phyloP scores from a whole-genome alignment of 2,888 invertebrate genomes.

The Caenorhabditis virilis region DNA sequence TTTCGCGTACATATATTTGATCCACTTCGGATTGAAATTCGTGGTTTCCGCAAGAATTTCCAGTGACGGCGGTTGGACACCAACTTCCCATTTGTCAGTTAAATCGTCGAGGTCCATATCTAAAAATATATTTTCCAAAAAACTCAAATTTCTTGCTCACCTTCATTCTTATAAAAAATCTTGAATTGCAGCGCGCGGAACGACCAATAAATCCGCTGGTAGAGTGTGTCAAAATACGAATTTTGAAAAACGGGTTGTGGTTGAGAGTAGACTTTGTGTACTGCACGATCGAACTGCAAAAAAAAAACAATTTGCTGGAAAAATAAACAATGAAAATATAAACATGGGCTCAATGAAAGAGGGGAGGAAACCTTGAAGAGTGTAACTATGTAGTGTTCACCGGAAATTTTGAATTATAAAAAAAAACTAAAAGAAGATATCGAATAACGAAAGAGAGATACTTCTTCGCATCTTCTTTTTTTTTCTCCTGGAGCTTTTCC shows the following conservation, averaged over 20 bases:
- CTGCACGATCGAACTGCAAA: slow-evolving; percentile 51
- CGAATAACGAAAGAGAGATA: too few species aligned
- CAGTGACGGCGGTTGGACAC: slow-evolving; percentile 46
- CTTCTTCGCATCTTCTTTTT: too few species aligned
- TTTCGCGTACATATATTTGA: slow-evolving; percentile 62
- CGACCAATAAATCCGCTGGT: slow-evolving; percentile 55
- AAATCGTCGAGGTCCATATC: slow-evolving; percentile 53
- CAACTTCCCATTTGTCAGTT: slow-evolving; percentile 50
- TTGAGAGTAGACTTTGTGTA: slow-evolving; percentile 50
- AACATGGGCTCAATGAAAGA: too few species aligned
- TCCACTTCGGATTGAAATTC: slow-evolving; percentile 49
- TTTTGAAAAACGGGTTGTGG: slow-evolving; percentile 40
- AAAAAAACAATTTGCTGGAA: background rate
- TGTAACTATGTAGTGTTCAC: too few species aligned
- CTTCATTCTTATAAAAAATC: slow-evolving; percentile 59
- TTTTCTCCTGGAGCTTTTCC: too few species aligned
- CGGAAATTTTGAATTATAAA: too few species aligned
- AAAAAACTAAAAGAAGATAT: too few species aligned
- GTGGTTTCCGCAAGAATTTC: slow-evolving; percentile 31
- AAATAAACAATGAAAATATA: too few species aligned
- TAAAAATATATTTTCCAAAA: slow-evolving; percentile 10
- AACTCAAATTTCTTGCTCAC: slow-evolving; percentile 14
- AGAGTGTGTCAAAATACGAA: slow-evolving; percentile 37
- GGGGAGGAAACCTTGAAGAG: too few species aligned
- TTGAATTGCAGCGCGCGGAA: slow-evolving; percentile 52